Percentiles rank a stretch among this genome's conserved stretches.
Conservation (phyloP, 2,113 vertebrate species). For the Microtus oregoni region DNA sequence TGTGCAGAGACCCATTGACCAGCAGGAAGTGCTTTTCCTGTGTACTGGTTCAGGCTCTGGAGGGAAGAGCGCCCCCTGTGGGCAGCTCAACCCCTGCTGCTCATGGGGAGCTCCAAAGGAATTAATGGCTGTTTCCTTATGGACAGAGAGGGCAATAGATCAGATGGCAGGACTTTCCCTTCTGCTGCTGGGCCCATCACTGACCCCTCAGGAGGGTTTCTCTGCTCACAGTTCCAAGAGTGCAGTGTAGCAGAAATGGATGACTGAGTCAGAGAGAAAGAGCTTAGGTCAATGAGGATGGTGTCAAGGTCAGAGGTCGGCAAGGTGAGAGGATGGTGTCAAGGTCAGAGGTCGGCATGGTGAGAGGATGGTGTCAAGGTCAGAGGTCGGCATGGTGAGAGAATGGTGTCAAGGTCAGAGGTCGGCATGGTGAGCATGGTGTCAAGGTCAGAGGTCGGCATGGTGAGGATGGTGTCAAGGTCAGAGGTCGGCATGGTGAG, state of each 20-base stretch:
- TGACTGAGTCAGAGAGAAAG: background rate
- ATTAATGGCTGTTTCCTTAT: background rate
- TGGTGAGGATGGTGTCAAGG: background rate
- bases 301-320: background rate
- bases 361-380: no score
- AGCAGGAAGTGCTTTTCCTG: background rate
- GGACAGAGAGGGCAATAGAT: background rate
- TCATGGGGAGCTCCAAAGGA: background rate
- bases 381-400: no score
- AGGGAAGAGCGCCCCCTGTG: background rate
- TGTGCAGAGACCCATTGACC: no score
- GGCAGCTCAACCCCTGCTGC: background rate
- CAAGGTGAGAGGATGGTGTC: background rate
- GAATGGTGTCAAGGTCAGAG: background rate
- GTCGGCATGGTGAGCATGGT: background rate
- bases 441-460: background rate
- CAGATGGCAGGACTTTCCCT: background rate
- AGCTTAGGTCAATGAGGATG: background rate
- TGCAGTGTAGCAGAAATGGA: background rate
- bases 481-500: background rate
- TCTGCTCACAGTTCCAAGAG: background rate
- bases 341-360: background rate
- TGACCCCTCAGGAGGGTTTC: background rate
- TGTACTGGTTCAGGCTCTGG: background rate
- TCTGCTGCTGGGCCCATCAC: background rate